phyloP scores from a whole-genome alignment of 2,797 vertebrate genomes.

The Sarcoramphus papa region DNA sequence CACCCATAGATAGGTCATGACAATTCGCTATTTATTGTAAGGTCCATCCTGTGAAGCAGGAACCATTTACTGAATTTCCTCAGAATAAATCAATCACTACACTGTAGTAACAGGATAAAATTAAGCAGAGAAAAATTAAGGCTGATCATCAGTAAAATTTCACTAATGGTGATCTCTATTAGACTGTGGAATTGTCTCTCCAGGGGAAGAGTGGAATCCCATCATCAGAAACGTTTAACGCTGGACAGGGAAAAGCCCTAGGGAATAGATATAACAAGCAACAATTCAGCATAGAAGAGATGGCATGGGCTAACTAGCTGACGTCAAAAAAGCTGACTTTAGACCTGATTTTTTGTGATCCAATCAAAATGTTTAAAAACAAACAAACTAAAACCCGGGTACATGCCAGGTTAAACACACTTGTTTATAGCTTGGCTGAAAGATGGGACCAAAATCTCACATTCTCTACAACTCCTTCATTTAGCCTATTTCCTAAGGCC shows the following conservation, averaged over 20 bases:
- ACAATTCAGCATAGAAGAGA: neutral
- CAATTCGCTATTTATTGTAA: constrained; percentile 54
- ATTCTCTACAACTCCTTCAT: neutral
- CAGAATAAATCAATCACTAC: constrained; percentile 48
- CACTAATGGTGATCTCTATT: constrained; percentile 30
- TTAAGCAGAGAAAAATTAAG: constrained; percentile 50
- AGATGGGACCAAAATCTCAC: neutral
- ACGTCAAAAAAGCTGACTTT: neutral
- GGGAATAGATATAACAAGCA: neutral
- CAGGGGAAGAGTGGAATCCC: constrained; percentile 2
- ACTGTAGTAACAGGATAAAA: constrained; percentile 47
- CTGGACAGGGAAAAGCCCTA: constrained; percentile 16
- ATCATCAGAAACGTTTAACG: neutral
- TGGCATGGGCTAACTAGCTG: neutral
- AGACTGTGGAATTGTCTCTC: constrained; percentile 42
- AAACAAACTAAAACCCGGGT: neutral
- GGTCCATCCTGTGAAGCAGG: constrained; percentile 58
- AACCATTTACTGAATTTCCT: constrained; percentile 52
- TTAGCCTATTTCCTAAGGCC: neutral
- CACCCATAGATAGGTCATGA: constrained; percentile 59
- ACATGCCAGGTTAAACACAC: neutral
- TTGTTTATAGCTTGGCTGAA: neutral
- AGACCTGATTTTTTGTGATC: neutral
- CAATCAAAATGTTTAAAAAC: neutral
- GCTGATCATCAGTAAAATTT: constrained; percentile 45